These are phyloP conservation scores for Mico argentatus DNA, from an alignment of 2,797 vertebrate genomes.

Conservation along the genomic window DNA sequence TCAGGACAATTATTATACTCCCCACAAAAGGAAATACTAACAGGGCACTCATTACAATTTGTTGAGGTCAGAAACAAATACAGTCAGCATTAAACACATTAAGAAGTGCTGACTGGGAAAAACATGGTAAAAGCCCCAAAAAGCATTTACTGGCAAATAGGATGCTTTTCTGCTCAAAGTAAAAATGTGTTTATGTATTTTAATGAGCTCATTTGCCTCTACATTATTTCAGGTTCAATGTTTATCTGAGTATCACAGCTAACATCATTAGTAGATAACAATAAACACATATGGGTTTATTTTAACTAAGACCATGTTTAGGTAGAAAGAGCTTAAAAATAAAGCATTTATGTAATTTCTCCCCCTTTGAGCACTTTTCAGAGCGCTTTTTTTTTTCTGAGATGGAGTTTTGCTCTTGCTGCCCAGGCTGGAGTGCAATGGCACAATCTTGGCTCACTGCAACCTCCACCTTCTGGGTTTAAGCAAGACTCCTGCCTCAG, in stretches of 20 bases:
- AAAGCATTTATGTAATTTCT: conserved; percentile 14
- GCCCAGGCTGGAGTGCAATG: no score
- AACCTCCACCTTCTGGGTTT: no score
- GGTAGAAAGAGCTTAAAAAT: conserved; percentile 41
- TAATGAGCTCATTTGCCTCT: background rate
- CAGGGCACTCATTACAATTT: background rate
- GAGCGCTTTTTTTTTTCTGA: background rate
- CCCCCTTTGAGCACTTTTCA: background rate
- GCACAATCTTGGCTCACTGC: no score
- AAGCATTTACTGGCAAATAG: background rate
- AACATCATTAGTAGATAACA: background rate
- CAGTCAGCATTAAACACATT: background rate
- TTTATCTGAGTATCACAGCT: conserved; percentile 13
- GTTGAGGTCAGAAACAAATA: conserved; percentile 23
- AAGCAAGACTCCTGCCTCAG: no score
- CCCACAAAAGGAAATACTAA: background rate
- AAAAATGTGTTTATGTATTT: background rate
- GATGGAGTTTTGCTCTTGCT: no score
- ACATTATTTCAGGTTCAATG: background rate
- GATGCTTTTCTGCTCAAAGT: background rate
- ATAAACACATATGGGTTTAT: background rate
- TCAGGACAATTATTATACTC: background rate
- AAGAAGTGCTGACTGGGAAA: background rate
- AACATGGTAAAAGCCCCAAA: background rate
- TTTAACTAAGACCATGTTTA: conserved; percentile 49